These are phyloP conservation scores for Propithecus coquereli DNA, from an alignment of 2,113 vertebrate species.

Conservation along the genomic window DNA sequence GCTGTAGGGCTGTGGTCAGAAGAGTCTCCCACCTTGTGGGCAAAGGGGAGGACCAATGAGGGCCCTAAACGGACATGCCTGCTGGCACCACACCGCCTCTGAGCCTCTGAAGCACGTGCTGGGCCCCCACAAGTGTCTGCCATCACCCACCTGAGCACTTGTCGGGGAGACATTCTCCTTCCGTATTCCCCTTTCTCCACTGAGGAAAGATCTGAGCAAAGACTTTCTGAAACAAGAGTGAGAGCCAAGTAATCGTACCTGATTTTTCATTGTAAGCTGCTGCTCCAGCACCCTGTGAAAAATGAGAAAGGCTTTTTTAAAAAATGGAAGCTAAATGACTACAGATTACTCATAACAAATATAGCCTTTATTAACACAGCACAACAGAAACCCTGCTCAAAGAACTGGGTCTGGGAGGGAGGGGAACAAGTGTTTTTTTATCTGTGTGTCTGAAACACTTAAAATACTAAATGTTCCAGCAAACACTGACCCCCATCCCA, in stretches of 20 bases:
- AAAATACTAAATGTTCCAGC: not conserved
- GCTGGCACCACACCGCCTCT: not conserved
- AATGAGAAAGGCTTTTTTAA: not conserved
- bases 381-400: not conserved
- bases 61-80: not conserved
- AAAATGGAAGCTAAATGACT: not conserved
- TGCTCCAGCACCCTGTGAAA: constrained; percentile 41
- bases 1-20: not conserved
- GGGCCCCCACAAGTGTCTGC: not conserved
- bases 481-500: not conserved
- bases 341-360: not conserved
- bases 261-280: not conserved
- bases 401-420: not conserved
- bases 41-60: not conserved
- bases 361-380: not conserved
- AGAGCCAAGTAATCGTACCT: constrained; percentile 48
- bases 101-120: not conserved
- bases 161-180: not conserved
- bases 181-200: not conserved
- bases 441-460: not conserved
- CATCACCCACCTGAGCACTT: not conserved
- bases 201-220: constrained; percentile 1
- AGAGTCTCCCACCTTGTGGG: not conserved
- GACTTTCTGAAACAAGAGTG: not conserved
- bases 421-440: not conserved